These are phyloP conservation scores for Ifrita kowaldi DNA, from an alignment of 2,113 vertebrate genomes.

Conservation along the genomic window DNA sequence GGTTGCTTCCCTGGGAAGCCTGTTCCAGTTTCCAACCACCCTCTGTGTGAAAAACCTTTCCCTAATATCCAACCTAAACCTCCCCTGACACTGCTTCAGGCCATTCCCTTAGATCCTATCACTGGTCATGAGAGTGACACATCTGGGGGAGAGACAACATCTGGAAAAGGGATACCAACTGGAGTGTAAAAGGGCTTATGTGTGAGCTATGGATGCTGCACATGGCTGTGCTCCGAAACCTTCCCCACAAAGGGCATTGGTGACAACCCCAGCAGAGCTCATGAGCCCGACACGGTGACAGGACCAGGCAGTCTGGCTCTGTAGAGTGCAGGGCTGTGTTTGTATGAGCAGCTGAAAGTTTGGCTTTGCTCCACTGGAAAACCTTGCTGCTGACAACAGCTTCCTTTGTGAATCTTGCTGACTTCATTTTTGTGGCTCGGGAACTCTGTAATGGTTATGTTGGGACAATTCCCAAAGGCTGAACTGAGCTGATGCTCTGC, in stretches of 20 bases:
- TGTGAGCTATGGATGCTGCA: neutral
- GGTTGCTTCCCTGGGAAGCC: neutral
- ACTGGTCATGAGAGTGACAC: neutral
- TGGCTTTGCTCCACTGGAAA: neutral
- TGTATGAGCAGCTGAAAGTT: neutral
- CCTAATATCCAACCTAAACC: neutral
- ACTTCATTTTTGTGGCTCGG: neutral
- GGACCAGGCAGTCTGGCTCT: neutral
- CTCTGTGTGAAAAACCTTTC: neutral
- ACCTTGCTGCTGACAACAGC: constrained; percentile 25
- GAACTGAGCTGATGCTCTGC: neutral
- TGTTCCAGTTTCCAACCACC: neutral
- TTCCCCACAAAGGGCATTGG: rapidly evolving
- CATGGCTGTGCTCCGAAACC: neutral
- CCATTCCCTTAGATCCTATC: neutral
- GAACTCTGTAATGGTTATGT: neutral
- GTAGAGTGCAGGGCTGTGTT: neutral
- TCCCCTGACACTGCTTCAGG: neutral
- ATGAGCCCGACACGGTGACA: rapidly evolving
- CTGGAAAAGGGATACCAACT: neutral
- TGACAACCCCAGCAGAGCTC: neutral
- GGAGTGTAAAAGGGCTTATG: rapidly evolving
- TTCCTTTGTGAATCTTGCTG: constrained; percentile 24
- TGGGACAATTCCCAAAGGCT: constrained; percentile 9
- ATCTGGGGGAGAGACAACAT: neutral